Evolutionary conservation across 2,113 vertebrate species (phyloP).

Genomic region (Peromyscus polionotus): DNA sequence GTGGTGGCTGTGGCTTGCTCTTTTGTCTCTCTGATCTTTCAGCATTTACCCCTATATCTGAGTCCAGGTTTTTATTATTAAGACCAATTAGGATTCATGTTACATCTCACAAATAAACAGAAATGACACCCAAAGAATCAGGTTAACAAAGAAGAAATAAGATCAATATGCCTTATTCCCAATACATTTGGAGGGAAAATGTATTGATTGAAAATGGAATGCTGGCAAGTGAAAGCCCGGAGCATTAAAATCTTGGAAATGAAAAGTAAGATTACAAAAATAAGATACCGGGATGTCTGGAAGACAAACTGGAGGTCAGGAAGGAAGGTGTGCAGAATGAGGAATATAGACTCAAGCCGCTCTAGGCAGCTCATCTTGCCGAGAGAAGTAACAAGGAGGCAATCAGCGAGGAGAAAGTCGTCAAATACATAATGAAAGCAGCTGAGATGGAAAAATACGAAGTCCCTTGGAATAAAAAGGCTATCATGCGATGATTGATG

Average conservation of each 20-base stretch:
- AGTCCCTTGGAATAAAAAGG: constrained; percentile 12
- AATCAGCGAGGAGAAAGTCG: neutral
- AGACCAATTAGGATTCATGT: no score
- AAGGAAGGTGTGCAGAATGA: neutral
- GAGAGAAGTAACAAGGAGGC: neutral
- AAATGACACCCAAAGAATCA: neutral
- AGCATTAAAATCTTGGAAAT: constrained; percentile 8
- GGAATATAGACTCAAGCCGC: neutral
- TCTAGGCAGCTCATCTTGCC: neutral
- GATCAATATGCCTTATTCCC: neutral
- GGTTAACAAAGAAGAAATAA: neutral
- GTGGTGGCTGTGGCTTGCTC: no score
- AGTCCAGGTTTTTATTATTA: no score
- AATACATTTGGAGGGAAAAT: neutral
- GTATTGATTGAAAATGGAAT: neutral
- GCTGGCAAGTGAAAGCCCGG: neutral
- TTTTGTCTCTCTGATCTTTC: no score
- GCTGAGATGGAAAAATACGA: neutral
- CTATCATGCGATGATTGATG: constrained; percentile 10
- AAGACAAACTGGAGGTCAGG: neutral
- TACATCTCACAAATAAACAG: neutral
- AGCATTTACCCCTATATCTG: no score
- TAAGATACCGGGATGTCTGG: neutral
- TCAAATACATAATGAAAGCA: constrained; percentile 24
- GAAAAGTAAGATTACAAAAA: constrained; percentile 5